A percentile compares a stretch with the other conserved stretches of the same genome.
Conservation (phyloP, 2,113 vertebrate genomes). For the Nibea coibor region DNA sequence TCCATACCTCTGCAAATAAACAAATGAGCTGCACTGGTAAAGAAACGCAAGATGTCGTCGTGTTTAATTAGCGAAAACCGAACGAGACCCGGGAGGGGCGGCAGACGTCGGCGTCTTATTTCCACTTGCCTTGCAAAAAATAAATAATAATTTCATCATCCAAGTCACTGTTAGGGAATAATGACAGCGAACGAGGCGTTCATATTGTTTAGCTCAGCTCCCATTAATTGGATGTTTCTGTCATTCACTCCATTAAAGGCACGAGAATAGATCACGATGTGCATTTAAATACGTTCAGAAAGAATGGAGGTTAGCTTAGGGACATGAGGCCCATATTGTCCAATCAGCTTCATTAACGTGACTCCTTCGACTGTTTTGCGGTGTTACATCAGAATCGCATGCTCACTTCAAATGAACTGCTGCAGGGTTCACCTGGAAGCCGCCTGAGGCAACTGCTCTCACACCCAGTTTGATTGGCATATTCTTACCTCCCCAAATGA, state of each 20-base stretch:
- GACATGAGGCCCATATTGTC: constrained; percentile 10
- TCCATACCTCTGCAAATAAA: constrained; percentile 7
- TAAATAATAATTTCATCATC: constrained; percentile 67
- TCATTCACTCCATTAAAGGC: constrained; percentile 45
- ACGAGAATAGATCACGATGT: constrained; percentile 31
- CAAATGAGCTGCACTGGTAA: constrained; percentile 18
- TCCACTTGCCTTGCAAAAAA: constrained; percentile 23
- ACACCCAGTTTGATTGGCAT: constrained; percentile 72
- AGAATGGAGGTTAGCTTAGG: constrained; percentile 1
- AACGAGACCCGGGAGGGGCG: constrained; percentile 14
- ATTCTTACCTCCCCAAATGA: constrained; percentile 64
- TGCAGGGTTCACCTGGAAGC: constrained; percentile 76
- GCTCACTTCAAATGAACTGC: constrained; percentile 73
- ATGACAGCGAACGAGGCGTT: constrained; percentile 25
- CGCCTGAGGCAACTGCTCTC: constrained; percentile 73
- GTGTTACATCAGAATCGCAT: constrained; percentile 68
- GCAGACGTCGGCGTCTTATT: constrained; percentile 9
- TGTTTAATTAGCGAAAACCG: constrained; percentile 21
- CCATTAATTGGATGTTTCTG: constrained; percentile 62
- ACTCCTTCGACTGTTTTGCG: constrained; percentile 51
- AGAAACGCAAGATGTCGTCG: not conserved
- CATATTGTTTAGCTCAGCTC: constrained; percentile 49
- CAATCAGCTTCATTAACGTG: constrained; percentile 63
- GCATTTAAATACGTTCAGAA: constrained; percentile 48
- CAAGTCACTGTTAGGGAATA: constrained; percentile 45